phyloP scores from a whole-genome alignment of 2,888 invertebrate species.

The Eristalis intricaria region DNA sequence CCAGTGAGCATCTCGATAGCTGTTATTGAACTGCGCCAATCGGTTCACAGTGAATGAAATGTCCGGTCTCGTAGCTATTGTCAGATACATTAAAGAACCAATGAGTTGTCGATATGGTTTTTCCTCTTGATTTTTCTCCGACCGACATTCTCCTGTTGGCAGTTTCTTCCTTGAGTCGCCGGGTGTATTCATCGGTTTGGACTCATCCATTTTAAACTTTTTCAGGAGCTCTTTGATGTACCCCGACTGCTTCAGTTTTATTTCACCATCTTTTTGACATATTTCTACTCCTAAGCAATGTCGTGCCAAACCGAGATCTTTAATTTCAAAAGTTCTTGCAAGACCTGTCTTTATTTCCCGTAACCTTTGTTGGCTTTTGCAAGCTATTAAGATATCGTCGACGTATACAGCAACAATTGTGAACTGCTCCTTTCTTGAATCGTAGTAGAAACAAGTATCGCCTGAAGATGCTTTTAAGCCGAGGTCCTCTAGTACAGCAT shows the following conservation, averaged over 20 bases:
- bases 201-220: background rate
- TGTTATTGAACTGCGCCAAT: background rate
- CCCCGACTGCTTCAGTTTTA: too few relatives aligned
- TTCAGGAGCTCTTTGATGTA: too few relatives aligned
- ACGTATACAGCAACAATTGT: too few relatives aligned
- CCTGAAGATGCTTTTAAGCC: constrained; percentile 14
- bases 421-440: too few relatives aligned
- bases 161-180: background rate
- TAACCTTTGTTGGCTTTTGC: too few relatives aligned
- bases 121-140: background rate
- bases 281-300: too few relatives aligned
- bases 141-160: background rate
- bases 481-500: background rate
- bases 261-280: too few relatives aligned
- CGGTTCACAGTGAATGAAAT: constrained; percentile 30
- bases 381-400: too few relatives aligned
- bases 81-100: constrained; percentile 54
- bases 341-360: background rate
- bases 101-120: constrained; percentile 51
- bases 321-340: background rate
- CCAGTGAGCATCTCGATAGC: background rate
- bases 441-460: too few relatives aligned
- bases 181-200: background rate
- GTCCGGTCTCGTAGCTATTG: constrained; percentile 50
- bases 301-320: background rate